Base-by-base conservation (phyloP, 2,113 vertebrate species). In the Phocoena sinus region DNA sequence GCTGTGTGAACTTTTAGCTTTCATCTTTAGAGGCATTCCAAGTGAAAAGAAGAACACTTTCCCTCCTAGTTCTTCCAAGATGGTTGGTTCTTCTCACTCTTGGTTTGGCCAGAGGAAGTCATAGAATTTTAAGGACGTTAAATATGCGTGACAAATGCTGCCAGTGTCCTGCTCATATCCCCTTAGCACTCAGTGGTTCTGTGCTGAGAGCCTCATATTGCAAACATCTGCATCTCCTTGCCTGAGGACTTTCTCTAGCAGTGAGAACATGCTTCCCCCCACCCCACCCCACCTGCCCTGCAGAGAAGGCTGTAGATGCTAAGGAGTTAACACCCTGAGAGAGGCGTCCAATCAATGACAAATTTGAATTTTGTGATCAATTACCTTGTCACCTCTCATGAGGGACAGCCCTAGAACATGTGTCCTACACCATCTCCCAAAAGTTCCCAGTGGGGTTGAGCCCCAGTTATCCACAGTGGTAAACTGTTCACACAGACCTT, bases 221-320 rank as follows among this genome's bases (percentile, higher is more conserved):
- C 74, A 28, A 53, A 81, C 92, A 97, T 94, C 96, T 98, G 96
- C 86, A 97, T 90, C 90, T 95, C 79, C 63, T 44, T 85, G 84
- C 87, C 87, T 3, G 36, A 95, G 63, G 94, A 73, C 60, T 96
- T 92, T 60, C 58, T 92, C 65, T 58, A 84, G 38, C 41, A 6
- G 31, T n/a, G 38, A 82, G 36, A 77, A 80, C 50, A 53, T 13
- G 17, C 47, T 74, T 79, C 9, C 41, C 33, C 20, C 20, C 14
- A 7, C 12, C 10, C 25, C 7, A 26, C 11, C 44, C 13, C 12
- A 26, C 18, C 44, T 6, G 26, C 26, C 26, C 53, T n/a, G 9
- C 60, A 67, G 26, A 74, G 44, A 88, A 76, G n/a, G 13, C 74
- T 92, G 4, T 41, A 77, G 70, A 76, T 70, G 62, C 77, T 77